Base-by-base conservation (phyloP, 2,888 invertebrate genomes). In the Cremastinae sp. region DNA sequence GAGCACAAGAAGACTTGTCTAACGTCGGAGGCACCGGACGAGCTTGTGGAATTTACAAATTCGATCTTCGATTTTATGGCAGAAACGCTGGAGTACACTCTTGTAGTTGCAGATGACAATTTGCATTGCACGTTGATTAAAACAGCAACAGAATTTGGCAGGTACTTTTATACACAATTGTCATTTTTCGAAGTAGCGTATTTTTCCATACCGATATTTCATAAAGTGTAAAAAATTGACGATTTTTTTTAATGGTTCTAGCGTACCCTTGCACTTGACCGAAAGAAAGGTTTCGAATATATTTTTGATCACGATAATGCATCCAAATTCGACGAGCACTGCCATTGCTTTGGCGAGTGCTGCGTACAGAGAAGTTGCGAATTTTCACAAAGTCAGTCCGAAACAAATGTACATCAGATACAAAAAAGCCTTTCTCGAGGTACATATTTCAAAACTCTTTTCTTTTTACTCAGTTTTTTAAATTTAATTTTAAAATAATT, bases 331-430 rank as follows among this genome's bases (percentile, higher is more conserved):
- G 56, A 90, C 91, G 41, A 90, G 92, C 22, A 90, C 91, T 10
- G 83, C 83, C 22, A 80, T 89, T 5, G 90, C 92, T 0, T 92
- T 92, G 82, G 94, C 94, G 9, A 91, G 91, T 0, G 90, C 92
- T 7, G 92, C 91, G 80, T 90, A 93, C 28, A 90, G 91, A 81
- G 92, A 93, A 80, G 90, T 94, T 8, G 93, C 94, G 10, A 91
- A 91, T 82, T 89, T 87, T 14, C 91, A 92, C 56, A 90, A 90
- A 0, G 90, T 91, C 47, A 92, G 92, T 0, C 91, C 93, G 0
- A 92, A 92, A 80, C 90, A 91, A 81, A 90, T 94, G 5, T 95
- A 93, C 80, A 91, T 91, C 61, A 91, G 92, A 83, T 93, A 93
- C 83, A 93, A 93, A 83, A 93, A 92, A 78, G 92, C 93, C 84